Evolutionary conservation across 2,797 vertebrate species (phyloP).

Genomic region (Potorous gilbertii): DNA sequence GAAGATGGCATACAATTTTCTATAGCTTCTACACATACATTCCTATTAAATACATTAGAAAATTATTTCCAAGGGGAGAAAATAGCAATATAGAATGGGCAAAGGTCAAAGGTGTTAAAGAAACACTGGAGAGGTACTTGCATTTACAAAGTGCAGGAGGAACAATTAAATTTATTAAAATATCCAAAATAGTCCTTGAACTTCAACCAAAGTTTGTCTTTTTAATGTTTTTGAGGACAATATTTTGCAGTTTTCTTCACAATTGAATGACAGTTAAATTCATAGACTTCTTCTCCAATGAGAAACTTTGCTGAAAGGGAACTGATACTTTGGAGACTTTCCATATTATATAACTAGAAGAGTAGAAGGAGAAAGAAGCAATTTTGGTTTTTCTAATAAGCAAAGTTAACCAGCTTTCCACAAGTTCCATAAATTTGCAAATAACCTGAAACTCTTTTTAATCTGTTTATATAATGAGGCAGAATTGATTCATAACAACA

Average conservation of each 20-base stretch:
- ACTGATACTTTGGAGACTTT: neutral
- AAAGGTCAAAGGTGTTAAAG: too few relatives aligned
- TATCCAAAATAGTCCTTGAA: neutral
- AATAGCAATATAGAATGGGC: neutral
- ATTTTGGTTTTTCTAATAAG: neutral
- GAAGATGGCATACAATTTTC: too few relatives aligned
- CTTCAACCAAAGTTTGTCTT: neutral
- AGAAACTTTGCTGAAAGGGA: neutral
- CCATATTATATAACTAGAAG: neutral
- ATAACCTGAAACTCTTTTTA: neutral
- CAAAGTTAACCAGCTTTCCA: neutral
- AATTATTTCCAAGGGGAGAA: neutral
- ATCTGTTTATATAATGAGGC: neutral
- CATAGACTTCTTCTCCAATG: neutral
- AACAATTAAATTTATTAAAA: too few relatives aligned
- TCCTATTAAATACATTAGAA: neutral
- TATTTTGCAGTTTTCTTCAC: neutral
- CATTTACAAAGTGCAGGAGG: too few relatives aligned
- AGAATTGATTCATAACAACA: neutral
- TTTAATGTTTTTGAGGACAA: neutral
- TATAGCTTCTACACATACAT: too few relatives aligned
- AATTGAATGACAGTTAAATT: neutral
- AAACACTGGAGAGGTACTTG: too few relatives aligned
- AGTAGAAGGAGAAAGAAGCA: neutral
- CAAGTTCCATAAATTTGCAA: neutral